Percentiles rank a stretch among this genome's conserved stretches.
These are phyloP conservation scores for Erebia palarica DNA, from an alignment of 2,888 invertebrate genomes.

Conservation along the genomic window DNA sequence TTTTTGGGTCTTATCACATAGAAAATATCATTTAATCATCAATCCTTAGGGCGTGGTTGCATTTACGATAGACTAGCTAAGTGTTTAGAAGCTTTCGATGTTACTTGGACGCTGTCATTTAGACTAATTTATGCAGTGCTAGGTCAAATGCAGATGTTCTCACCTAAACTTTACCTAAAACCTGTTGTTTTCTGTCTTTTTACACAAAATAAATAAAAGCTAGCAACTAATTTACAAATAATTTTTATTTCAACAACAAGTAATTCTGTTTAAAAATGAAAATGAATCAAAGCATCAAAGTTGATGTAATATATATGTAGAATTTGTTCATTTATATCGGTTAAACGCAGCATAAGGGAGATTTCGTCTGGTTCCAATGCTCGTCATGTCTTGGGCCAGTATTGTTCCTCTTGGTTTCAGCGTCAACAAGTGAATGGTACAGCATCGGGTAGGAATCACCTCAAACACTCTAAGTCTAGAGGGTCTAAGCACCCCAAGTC, in stretches of 20 bases:
- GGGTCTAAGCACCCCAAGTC: not conserved
- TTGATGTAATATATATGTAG: no score
- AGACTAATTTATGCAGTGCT: not conserved
- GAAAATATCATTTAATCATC: not conserved
- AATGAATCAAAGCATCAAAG: no score
- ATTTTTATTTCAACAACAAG: no score
- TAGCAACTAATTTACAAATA: no score
- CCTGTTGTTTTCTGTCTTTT: not conserved
- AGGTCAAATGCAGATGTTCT: not conserved
- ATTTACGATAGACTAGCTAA: not conserved
- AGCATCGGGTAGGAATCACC: not conserved
- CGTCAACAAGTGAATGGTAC: not conserved
- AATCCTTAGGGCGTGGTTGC: not conserved
- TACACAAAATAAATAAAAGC: no score
- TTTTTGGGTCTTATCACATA: not conserved
- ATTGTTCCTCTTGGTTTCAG: not conserved
- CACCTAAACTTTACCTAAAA: no score
- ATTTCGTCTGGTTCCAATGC: slow-evolving; percentile 1
- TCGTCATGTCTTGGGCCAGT: not conserved
- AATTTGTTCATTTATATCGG: no score
- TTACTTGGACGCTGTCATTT: not conserved
- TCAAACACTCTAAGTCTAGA: not conserved
- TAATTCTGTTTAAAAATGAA: no score
- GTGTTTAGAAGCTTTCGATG: not conserved
- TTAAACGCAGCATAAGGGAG: not conserved